phyloP scores from a whole-genome alignment of 2,797 vertebrate genomes.

The Siniperca undulata region DNA sequence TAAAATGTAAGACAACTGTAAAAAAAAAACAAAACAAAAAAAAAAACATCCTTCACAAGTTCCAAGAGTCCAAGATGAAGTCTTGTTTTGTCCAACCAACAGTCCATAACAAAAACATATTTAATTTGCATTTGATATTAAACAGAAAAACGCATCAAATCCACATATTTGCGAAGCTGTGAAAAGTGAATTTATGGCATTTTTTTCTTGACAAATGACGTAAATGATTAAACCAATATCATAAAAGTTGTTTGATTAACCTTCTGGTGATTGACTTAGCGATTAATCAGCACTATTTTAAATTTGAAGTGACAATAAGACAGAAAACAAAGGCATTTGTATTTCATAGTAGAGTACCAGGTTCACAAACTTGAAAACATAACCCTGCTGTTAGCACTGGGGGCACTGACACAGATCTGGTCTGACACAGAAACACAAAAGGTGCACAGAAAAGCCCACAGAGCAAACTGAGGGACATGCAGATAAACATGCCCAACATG shows the following conservation, averaged over 20 bases:
- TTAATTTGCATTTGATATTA: neutral
- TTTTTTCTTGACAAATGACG: neutral
- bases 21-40: no score
- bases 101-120: neutral
- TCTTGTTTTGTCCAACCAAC: neutral
- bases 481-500: conserved; percentile 1
- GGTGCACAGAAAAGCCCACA: neutral
- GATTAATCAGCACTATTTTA: neutral
- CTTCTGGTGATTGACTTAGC: neutral
- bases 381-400: conserved; percentile 5
- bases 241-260: neutral
- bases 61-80: neutral
- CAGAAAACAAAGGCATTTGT: neutral
- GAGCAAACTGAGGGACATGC: neutral
- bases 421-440: conserved; percentile 37
- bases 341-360: neutral
- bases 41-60: neutral
- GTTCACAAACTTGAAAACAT: conserved; percentile 46
- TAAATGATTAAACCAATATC: neutral
- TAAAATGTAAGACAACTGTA: neutral
- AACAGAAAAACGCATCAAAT: neutral
- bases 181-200: neutral
- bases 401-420: conserved; percentile 47
- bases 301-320: neutral
- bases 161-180: neutral